Conservation (phyloP, 1,140 invertebrate genomes). For the Limonius californicus region DNA sequence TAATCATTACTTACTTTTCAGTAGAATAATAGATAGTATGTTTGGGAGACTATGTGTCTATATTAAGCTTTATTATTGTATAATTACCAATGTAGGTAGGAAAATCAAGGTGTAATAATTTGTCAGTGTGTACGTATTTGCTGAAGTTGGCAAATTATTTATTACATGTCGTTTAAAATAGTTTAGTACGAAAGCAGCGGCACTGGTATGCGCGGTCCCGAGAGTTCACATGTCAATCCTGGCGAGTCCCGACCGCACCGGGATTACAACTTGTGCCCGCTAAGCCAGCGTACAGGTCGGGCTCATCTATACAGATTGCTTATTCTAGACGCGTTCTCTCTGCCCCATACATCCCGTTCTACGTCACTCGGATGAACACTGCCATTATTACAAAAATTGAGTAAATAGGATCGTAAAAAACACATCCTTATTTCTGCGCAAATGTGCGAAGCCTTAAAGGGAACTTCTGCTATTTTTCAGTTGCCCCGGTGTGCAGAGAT, state of each 20-base stretch:
- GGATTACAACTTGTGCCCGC: conserved; percentile 25
- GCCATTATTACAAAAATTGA: neutral
- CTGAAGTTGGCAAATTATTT: too few species aligned
- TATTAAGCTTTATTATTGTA: too few species aligned
- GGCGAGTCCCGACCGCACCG: conserved; percentile 11
- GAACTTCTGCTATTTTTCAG: conserved; percentile 52
- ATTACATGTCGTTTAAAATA: neutral
- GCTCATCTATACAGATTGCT: conserved; percentile 28
- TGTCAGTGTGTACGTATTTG: too few species aligned
- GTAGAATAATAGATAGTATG: too few species aligned
- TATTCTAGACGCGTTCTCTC: conserved; percentile 23
- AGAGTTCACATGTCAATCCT: conserved; percentile 27
- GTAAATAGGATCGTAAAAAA: neutral
- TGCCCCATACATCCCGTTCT: neutral
- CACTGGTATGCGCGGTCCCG: conserved; percentile 13
- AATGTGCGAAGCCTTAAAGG: too few species aligned
- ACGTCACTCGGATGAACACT: neutral
- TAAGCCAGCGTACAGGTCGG: conserved; percentile 23
- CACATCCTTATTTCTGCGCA: too few species aligned
- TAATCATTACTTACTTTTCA: too few species aligned
- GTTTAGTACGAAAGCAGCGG: neutral
- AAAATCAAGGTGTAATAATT: too few species aligned
- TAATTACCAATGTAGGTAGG: too few species aligned
- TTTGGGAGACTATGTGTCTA: too few species aligned
- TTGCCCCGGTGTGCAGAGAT: conserved; percentile 73